Conservation (phyloP, 2,888 invertebrate species). For the Pseudanteris insignis region DNA sequence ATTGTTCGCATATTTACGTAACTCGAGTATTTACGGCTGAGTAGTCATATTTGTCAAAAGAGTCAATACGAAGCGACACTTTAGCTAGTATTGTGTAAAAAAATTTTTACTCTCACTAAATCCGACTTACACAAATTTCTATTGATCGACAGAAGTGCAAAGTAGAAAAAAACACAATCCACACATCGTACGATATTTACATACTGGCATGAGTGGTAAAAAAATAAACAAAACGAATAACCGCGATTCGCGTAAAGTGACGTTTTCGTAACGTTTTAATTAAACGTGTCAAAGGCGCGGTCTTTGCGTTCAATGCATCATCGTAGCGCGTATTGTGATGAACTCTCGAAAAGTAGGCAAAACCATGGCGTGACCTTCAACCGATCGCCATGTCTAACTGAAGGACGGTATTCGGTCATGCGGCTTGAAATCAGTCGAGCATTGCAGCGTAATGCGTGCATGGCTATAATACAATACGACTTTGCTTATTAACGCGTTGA, state of each 20-base stretch:
- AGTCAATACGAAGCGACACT: too few species aligned
- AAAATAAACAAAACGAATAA: neutral
- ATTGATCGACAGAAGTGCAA: conserved; percentile 1
- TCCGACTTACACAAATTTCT: neutral
- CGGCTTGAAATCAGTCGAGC: conserved; percentile 43
- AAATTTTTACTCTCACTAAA: too few species aligned
- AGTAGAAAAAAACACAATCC: neutral
- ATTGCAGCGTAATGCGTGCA: conserved; percentile 39
- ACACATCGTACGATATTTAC: neutral
- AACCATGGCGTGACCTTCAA: conserved; percentile 30
- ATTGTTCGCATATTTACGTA: too few species aligned
- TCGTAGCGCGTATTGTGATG: neutral
- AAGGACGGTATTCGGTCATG: conserved; percentile 37
- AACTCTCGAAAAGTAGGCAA: conserved; percentile 13
- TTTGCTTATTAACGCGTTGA: conserved; percentile 33
- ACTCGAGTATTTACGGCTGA: too few species aligned
- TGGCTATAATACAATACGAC: conserved; percentile 42
- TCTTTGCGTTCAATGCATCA: neutral
- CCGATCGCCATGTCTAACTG: conserved; percentile 20
- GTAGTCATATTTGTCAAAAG: neutral
- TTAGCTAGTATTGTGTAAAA: too few species aligned
- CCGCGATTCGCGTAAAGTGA: neutral
- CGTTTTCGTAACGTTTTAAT: neutral
- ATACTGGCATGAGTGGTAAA: conserved; percentile 4
- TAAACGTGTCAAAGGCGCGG: neutral